Percentiles rank a stretch among this genome's conserved stretches.
phyloP scores from a whole-genome alignment of 1,140 invertebrate species.

The Diorhabda sublineata region DNA sequence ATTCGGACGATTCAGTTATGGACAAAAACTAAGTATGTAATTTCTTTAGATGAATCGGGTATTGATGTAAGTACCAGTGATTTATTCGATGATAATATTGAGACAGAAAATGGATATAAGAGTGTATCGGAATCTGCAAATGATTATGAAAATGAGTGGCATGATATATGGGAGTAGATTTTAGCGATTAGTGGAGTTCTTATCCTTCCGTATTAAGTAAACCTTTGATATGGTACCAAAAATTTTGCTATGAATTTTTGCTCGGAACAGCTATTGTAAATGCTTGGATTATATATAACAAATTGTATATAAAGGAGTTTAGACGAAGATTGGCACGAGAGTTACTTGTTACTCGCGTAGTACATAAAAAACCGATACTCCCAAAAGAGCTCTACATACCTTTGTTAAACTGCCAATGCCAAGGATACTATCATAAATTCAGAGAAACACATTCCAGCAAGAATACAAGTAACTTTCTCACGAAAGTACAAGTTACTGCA shows the following conservation, averaged over 20 bases:
- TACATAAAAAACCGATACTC: background rate
- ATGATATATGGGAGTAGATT: background rate
- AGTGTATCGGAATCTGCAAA: background rate
- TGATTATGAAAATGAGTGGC: background rate
- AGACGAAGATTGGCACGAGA: background rate
- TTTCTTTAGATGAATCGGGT: background rate
- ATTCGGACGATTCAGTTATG: too few relatives aligned
- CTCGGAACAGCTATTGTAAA: too few relatives aligned
- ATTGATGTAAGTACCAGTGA: background rate
- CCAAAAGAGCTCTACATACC: background rate
- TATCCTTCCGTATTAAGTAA: background rate
- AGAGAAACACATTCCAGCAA: too few relatives aligned
- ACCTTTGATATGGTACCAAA: background rate
- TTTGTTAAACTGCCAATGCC: background rate
- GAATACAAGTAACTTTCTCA: too few relatives aligned
- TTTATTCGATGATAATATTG: background rate
- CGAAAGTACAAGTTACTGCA: too few relatives aligned
- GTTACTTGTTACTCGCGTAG: background rate
- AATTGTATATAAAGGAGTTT: background rate
- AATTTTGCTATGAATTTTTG: background rate
- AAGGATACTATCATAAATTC: too few relatives aligned
- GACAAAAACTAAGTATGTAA: background rate
- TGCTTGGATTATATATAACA: background rate
- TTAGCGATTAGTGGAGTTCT: background rate
- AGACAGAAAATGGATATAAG: background rate